Evolutionary conservation across 2,113 vertebrate species (phyloP).

Genomic region (Nesoenas mayeri): DNA sequence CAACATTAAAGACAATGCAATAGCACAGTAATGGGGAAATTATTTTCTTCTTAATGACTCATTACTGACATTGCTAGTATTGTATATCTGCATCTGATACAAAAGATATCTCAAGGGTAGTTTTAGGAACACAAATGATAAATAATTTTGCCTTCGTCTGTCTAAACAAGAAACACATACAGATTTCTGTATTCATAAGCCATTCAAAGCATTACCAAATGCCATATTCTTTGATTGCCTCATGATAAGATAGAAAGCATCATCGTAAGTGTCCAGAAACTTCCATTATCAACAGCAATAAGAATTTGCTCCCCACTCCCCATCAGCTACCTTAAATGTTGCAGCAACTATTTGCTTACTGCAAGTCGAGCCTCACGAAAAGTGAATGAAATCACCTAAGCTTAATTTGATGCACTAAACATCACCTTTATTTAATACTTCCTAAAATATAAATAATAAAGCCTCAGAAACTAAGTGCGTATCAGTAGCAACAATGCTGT

Average conservation of each 20-base stretch:
- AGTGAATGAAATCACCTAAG: neutral
- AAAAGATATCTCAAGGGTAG: slow-evolving; percentile 19
- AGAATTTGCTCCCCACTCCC: neutral
- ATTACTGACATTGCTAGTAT: slow-evolving; percentile 28
- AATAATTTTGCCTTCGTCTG: neutral
- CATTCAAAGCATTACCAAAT: neutral
- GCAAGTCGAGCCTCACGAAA: neutral
- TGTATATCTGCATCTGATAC: neutral
- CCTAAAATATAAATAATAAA: neutral
- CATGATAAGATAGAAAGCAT: neutral
- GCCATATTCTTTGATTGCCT: slow-evolving; percentile 8
- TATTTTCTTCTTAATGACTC: slow-evolving; percentile 13
- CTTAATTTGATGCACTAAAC: neutral
- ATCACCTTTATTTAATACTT: accelerated
- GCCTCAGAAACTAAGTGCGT: neutral
- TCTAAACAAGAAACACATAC: neutral
- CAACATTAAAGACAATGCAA: slow-evolving; percentile 2
- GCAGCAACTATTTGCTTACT: neutral
- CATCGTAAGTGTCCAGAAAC: neutral
- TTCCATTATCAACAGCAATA: neutral
- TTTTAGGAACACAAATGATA: neutral
- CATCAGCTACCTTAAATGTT: neutral
- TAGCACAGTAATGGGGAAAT: neutral
- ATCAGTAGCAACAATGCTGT: neutral
- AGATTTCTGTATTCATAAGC: slow-evolving; percentile 11